Evolutionary conservation across 2,888 invertebrate genomes (phyloP).

Genomic region (Dynastes hyllus): DNA sequence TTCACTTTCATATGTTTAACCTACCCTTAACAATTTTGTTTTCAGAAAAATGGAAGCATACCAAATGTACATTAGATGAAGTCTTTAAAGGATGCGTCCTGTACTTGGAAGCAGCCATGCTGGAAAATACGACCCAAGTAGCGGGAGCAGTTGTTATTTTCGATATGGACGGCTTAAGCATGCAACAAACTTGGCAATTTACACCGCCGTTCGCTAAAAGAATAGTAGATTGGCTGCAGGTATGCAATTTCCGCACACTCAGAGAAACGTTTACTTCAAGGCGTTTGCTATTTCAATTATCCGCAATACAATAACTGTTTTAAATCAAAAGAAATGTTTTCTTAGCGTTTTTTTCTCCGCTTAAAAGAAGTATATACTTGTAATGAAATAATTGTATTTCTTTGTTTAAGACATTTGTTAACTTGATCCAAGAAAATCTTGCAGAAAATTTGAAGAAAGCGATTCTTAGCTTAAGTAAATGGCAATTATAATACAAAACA

Average conservation of each 20-base stretch:
- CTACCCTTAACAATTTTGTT: not conserved
- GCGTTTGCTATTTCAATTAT: too few relatives aligned
- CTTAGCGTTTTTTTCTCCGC: too few relatives aligned
- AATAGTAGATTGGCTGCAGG: slow-evolving; percentile 89
- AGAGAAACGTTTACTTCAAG: too few relatives aligned
- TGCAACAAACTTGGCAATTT: slow-evolving; percentile 90
- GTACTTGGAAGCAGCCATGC: slow-evolving; percentile 87
- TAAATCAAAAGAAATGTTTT: too few relatives aligned
- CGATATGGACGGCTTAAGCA: slow-evolving; percentile 88
- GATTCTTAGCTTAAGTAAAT: too few relatives aligned
- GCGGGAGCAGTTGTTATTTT: slow-evolving; percentile 87
- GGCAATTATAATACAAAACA: too few relatives aligned
- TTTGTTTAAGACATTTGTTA: too few relatives aligned
- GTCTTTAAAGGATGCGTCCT: slow-evolving; percentile 88
- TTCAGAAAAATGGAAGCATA: slow-evolving; percentile 83
- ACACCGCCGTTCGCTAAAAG: slow-evolving; percentile 89
- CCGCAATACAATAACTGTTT: too few relatives aligned
- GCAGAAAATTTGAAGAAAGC: too few relatives aligned
- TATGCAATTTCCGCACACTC: slow-evolving; percentile 60
- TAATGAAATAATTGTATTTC: too few relatives aligned
- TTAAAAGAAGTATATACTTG: too few relatives aligned
- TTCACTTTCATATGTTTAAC: not conserved
- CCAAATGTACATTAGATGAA: slow-evolving; percentile 84
- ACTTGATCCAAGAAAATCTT: too few relatives aligned
- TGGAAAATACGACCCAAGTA: slow-evolving; percentile 85